Conservation (phyloP, 1,140 invertebrate species). For the Psilanteris sp. region DNA sequence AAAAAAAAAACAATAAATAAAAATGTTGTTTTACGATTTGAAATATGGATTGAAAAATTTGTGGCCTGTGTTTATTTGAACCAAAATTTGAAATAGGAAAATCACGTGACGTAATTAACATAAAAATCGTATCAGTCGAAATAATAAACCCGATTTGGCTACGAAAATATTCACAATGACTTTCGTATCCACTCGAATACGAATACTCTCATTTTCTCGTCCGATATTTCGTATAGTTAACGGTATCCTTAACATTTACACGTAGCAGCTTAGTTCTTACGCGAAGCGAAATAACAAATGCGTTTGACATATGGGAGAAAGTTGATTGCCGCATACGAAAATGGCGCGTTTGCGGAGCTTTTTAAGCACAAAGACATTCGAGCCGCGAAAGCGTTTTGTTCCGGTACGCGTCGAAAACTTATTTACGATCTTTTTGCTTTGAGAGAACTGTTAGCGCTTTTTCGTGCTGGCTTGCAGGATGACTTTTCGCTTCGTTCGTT, state of each 20-base stretch:
- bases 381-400: conserved; percentile 21
- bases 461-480: conserved; percentile 3
- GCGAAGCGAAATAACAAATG: conserved; percentile 17
- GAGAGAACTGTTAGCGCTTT: conserved; percentile 12
- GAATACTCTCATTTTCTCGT: background rate
- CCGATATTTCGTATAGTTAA: conserved; percentile 4
- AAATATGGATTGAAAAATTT: too few species aligned
- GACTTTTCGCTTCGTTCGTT: conserved; percentile 20
- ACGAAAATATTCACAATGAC: too few species aligned
- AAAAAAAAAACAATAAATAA: too few species aligned
- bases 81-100: too few species aligned
- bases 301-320: conserved; percentile 35
- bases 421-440: conserved; percentile 34
- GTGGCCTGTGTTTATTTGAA: too few species aligned
- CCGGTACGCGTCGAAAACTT: conserved; percentile 20
- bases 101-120: too few species aligned
- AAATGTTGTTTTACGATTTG: too few species aligned
- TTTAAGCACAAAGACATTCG: conserved; percentile 44
- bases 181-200: too few species aligned
- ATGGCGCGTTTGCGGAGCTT: conserved; percentile 8
- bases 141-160: background rate
- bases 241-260: conserved; percentile 20
- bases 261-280: background rate
- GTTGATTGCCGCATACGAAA: conserved; percentile 24
- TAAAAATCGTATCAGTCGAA: too few species aligned